These are phyloP conservation scores for Bombus sylvicola DNA, from an alignment of 1,140 invertebrate genomes.

Conservation along the genomic window DNA sequence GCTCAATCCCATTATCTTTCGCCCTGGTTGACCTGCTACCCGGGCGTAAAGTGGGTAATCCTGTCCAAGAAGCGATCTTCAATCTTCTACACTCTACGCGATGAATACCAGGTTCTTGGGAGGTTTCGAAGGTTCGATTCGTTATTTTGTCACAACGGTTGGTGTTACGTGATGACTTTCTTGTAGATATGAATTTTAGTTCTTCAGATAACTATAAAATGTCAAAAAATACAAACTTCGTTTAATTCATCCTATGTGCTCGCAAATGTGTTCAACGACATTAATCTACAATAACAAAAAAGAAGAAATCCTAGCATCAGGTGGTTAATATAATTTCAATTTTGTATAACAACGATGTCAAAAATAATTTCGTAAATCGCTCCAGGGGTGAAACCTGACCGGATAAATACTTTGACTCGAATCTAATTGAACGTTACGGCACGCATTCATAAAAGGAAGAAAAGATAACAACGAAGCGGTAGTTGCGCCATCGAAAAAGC, in stretches of 20 bases:
- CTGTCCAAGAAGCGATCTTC: constrained; percentile 73
- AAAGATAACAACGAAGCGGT: constrained; percentile 41
- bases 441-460: background rate
- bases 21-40: constrained; percentile 67
- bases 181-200: background rate
- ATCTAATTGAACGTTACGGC: constrained; percentile 58
- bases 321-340: too few relatives aligned
- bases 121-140: background rate
- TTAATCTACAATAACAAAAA: background rate
- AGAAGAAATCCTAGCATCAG: background rate
- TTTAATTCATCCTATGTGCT: background rate
- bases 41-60: constrained; percentile 74
- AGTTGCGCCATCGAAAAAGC: constrained; percentile 44
- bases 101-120: constrained; percentile 62
- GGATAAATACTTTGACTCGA: constrained; percentile 30
- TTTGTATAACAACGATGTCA: background rate
- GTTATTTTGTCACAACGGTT: background rate
- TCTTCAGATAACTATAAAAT: background rate
- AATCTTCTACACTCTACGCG: constrained; percentile 60
- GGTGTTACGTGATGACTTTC: background rate
- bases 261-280: background rate
- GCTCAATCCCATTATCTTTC: constrained; percentile 72
- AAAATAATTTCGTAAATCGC: background rate
- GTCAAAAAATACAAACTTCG: background rate
- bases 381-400: background rate